Evolutionary conservation across 2,113 vertebrate genomes (phyloP), one percentile per base, ranked within the genome.

Genomic region (Odontophorus gujanensis): DNA sequence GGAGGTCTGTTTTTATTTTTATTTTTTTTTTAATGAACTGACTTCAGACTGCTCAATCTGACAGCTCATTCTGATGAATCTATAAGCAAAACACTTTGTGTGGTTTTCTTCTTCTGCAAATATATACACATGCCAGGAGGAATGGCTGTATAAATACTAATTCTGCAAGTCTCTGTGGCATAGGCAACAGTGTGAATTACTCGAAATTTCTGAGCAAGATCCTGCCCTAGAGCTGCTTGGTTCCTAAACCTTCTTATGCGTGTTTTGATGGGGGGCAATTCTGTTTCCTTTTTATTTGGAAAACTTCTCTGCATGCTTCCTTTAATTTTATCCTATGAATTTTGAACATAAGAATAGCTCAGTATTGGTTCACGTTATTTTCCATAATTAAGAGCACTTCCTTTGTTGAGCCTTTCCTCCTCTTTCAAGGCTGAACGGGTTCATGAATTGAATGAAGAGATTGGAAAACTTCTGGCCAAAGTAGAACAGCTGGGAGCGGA

Each of bases 391-490:
- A n/a, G 67, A n/a, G 9, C n/a, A 8, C 45, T 92, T 76, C 66
- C 24, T 43, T 2, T 75, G 13, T 66, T 94, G 93, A 63, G 38
- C 66, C 20, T 81, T 90, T 86, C 36, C 11, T 91, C 66, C 72
- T 91, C 81, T 83, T 93, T 93, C 15, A 96, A 99, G 99, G 99
- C 99, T 91, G 99, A 99, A 96, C 98, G 98, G 91, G 99, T 99
- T 89, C 99, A 99, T 48, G 99, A 99, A 93, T 97, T 99, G 92
- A 99, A 99, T 89, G 99, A 99, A 97, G 99, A 99, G 97, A 99
- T 99, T 38, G 99, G 99, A 53, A 99, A 99, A 96, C 98, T 99
- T 77, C 97, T 99, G 96, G 99, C 99, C 28, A 98, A 99, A 78
- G 99, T 99, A 20, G 99, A 99, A 95, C 99, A 99, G 89, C 98